Conservation (phyloP, 2,113 vertebrate genomes). For the Nibea coibor region DNA sequence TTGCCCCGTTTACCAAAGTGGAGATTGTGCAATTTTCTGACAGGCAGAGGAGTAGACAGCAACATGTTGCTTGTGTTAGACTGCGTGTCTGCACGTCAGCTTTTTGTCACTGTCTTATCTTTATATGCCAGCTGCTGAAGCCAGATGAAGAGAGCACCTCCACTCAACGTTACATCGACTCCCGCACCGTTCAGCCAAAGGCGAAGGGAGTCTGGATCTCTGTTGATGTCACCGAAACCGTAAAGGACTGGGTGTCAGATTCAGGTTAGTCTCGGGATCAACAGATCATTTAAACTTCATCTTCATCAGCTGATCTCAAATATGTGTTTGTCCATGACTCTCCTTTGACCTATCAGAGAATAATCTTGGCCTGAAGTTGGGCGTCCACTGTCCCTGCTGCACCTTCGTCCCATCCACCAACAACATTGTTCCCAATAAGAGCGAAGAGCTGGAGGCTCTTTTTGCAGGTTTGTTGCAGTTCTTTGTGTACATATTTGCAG, state of each 20-base stretch:
- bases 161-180: slow-evolving; percentile 96
- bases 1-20: not conserved
- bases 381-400: slow-evolving; percentile 97
- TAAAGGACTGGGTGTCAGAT: slow-evolving; percentile 96
- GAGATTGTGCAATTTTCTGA: not conserved
- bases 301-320: not conserved
- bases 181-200: slow-evolving; percentile 93
- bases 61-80: too few relatives aligned
- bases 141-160: slow-evolving; percentile 91
- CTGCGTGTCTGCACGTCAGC: not conserved
- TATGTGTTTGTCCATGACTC: not conserved
- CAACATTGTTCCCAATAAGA: slow-evolving; percentile 98
- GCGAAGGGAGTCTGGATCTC: slow-evolving; percentile 95
- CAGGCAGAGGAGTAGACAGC: too few relatives aligned
- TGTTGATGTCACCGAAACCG: slow-evolving; percentile 94
- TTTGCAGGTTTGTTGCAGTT: slow-evolving; percentile 90
- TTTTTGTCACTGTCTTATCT: not conserved
- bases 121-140: slow-evolving; percentile 88
- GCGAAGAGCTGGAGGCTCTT: slow-evolving; percentile 95
- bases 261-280: slow-evolving; percentile 85
- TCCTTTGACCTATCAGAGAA: slow-evolving; percentile 84
- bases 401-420: slow-evolving; percentile 96
- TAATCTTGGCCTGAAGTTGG: slow-evolving; percentile 96
- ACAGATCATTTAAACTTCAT: not conserved
- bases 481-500: not conserved